A percentile compares a stretch with the other conserved stretches of the same genome.
Evolutionary conservation across 2,113 vertebrate species (phyloP).

Genomic region (Coturnix japonica): DNA sequence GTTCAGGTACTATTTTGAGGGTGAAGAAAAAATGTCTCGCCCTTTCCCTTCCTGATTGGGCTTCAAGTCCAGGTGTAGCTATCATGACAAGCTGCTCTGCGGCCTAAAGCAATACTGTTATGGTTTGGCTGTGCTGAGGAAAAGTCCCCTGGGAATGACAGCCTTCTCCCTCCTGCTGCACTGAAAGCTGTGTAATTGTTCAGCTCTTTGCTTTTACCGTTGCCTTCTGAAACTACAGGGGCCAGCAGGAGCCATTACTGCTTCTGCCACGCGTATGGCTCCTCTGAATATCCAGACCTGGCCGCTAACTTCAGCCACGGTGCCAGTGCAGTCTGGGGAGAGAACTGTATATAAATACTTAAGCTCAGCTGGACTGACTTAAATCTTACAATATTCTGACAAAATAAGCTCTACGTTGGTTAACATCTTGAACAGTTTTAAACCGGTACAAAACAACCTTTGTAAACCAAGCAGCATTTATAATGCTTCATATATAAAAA

Average conservation of each 20-base stretch:
- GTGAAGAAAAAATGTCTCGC: constrained; percentile 13
- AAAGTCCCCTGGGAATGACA: neutral
- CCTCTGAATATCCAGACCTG: neutral
- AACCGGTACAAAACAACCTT: constrained; percentile 64
- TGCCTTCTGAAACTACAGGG: neutral
- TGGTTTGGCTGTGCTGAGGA: constrained; percentile 19
- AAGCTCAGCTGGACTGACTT: constrained; percentile 64
- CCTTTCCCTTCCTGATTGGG: constrained; percentile 13
- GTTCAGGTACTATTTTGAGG: constrained; percentile 28
- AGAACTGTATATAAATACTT: neutral
- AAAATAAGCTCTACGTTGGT: constrained; percentile 11
- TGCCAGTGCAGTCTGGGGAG: neutral
- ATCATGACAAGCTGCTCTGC: neutral
- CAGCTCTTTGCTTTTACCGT: neutral
- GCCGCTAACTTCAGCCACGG: neutral
- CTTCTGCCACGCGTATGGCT: neutral
- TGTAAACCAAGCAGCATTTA: constrained; percentile 65
- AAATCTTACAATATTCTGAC: neutral
- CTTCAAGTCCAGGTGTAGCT: constrained; percentile 4
- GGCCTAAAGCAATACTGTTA: neutral
- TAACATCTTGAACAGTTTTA: constrained; percentile 35
- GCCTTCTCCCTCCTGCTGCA: neutral
- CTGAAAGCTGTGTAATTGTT: neutral
- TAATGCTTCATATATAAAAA: constrained; percentile 61
- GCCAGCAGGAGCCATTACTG: neutral